phyloP scores from a whole-genome alignment of 2,888 invertebrate species.

The Andrena dorsata region DNA sequence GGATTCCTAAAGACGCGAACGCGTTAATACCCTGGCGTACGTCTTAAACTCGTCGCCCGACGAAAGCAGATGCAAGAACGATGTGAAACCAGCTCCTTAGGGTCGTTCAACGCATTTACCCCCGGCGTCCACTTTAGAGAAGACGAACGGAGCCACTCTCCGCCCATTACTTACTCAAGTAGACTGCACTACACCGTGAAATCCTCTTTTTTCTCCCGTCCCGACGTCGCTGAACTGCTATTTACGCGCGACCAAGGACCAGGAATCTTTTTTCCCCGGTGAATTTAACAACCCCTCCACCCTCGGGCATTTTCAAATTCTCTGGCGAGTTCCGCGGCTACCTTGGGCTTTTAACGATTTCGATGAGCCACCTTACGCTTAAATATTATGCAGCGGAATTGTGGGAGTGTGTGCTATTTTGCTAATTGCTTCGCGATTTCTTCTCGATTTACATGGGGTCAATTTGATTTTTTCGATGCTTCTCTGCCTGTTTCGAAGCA shows the following conservation, averaged over 20 bases:
- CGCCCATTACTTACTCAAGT: constrained; percentile 64
- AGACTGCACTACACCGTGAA: constrained; percentile 59
- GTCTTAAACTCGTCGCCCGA: background rate
- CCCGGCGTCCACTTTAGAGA: constrained; percentile 54
- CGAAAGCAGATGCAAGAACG: constrained; percentile 30
- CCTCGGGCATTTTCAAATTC: constrained; percentile 31
- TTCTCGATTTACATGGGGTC: too few species aligned
- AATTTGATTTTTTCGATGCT: too few species aligned
- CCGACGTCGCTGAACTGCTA: constrained; percentile 54
- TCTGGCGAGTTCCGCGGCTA: constrained; percentile 18
- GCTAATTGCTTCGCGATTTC: too few species aligned
- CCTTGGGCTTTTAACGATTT: constrained; percentile 6
- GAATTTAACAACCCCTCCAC: constrained; percentile 42
- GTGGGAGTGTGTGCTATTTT: background rate
- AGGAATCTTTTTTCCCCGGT: constrained; percentile 33
- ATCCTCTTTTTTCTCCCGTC: constrained; percentile 51
- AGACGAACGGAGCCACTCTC: constrained; percentile 60
- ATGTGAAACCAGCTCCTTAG: constrained; percentile 37
- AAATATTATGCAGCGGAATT: background rate
- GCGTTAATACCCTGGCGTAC: background rate
- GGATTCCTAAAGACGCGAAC: background rate
- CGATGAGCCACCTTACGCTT: background rate
- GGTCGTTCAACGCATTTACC: constrained; percentile 58
- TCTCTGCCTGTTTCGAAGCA: too few species aligned
- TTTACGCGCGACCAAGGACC: constrained; percentile 52